A percentile compares a stretch with the other conserved stretches of the same genome.
These are phyloP conservation scores for Sylvia borin DNA, from an alignment of 2,797 vertebrate genomes.

Conservation along the genomic window DNA sequence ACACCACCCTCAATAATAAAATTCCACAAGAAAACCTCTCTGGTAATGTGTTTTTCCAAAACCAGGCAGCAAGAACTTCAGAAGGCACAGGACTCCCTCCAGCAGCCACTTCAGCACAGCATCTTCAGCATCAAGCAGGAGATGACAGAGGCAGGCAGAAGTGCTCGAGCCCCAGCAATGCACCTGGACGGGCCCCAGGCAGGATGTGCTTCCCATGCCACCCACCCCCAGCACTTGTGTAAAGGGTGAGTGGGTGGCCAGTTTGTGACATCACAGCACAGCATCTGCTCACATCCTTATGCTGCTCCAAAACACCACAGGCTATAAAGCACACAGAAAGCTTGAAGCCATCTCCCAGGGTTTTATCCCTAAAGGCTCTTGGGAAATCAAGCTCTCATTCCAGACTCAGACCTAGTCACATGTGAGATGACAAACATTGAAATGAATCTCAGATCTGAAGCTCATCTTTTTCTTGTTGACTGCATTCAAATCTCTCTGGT, in stretches of 20 bases:
- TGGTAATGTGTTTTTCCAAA: background rate
- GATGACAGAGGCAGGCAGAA: background rate
- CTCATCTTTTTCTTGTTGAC: background rate
- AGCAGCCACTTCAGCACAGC: background rate
- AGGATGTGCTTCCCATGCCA: background rate
- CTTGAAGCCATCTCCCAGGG: background rate
- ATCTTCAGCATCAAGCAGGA: background rate
- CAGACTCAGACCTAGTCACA: background rate
- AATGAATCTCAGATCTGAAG: background rate
- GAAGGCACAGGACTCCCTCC: background rate
- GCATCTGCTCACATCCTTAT: background rate
- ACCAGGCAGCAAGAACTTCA: background rate
- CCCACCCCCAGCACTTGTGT: background rate
- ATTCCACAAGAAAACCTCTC: background rate
- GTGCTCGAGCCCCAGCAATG: background rate
- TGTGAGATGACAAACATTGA: background rate
- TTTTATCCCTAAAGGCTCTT: background rate
- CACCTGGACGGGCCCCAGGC: rapidly evolving
- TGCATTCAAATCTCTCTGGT: background rate
- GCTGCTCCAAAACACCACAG: background rate
- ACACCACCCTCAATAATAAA: background rate
- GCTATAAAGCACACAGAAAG: rapidly evolving
- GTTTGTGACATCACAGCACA: background rate
- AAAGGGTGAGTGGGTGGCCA: background rate
- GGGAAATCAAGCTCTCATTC: background rate